Percentiles rank a stretch among this genome's conserved stretches.
phyloP scores from a whole-genome alignment of 2,797 vertebrate species.

The Phalanger gymnotis region DNA sequence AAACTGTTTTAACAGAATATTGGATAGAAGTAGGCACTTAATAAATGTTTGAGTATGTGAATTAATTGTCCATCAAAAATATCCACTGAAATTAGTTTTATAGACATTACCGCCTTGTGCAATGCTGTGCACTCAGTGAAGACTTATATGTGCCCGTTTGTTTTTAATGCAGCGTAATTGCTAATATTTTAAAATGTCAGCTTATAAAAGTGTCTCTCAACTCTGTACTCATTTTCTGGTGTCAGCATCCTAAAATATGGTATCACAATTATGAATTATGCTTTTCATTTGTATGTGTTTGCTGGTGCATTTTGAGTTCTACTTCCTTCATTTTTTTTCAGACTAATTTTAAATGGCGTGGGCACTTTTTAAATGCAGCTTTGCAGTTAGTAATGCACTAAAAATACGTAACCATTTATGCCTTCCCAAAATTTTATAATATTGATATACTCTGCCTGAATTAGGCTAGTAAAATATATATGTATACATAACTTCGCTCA shows the following conservation, averaged over 20 bases:
- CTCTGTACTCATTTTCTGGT: neutral
- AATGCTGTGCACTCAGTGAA: neutral
- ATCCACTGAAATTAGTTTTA: neutral
- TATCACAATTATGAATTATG: rapidly evolving
- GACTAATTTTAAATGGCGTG: too few species aligned
- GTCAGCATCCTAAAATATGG: neutral
- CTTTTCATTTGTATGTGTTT: neutral
- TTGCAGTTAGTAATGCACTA: neutral
- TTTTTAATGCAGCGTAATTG: neutral
- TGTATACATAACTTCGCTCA: too few species aligned
- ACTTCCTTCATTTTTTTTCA: neutral
- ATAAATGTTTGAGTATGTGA: neutral
- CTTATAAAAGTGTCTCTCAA: neutral
- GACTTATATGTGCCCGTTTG: neutral
- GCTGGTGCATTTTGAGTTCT: neutral
- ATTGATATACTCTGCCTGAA: too few species aligned
- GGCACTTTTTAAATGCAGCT: too few species aligned
- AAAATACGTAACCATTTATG: neutral
- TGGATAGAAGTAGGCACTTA: neutral
- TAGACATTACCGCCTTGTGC: neutral
- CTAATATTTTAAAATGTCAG: neutral
- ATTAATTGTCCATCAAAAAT: neutral
- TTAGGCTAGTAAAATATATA: neutral
- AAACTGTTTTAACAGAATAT: neutral
- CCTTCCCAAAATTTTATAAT: neutral